Percentiles rank a stretch among this genome's conserved stretches.
Evolutionary conservation across 2,888 invertebrate genomes (phyloP).

Genomic region (Acanthacorydalis orientalis): DNA sequence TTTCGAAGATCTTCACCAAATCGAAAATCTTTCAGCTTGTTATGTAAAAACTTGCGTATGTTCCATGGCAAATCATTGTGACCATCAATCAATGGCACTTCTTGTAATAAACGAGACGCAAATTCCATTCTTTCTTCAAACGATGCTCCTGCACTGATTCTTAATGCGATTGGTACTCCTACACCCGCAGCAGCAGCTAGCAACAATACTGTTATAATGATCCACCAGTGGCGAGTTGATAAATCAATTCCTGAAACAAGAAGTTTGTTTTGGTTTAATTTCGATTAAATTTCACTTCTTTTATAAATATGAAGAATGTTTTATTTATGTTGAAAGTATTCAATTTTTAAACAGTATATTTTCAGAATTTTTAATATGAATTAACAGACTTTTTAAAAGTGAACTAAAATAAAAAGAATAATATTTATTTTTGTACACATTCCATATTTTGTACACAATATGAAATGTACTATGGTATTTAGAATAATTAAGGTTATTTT

Average conservation of each 20-base stretch:
- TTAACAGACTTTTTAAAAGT: too few species aligned
- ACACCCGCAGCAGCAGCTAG: slow-evolving; percentile 66
- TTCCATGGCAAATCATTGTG: slow-evolving; percentile 89
- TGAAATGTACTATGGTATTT: too few species aligned
- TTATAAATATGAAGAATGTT: too few species aligned
- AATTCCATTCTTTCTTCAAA: slow-evolving; percentile 59
- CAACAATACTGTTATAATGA: slow-evolving; percentile 56
- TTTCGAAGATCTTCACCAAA: slow-evolving; percentile 51
- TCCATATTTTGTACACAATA: too few species aligned
- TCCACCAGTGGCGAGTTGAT: slow-evolving; percentile 54
- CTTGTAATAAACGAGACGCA: slow-evolving; percentile 53
- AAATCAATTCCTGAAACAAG: slow-evolving; percentile 24
- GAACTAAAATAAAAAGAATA: too few species aligned
- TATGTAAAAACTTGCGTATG: slow-evolving; percentile 77
- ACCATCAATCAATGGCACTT: slow-evolving; percentile 67
- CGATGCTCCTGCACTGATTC: slow-evolving; percentile 59
- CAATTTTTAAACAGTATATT: too few species aligned
- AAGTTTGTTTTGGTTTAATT: too few species aligned
- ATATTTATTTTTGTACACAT: too few species aligned
- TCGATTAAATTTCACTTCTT: too few species aligned
- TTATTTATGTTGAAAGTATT: too few species aligned
- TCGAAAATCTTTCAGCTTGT: slow-evolving; percentile 68
- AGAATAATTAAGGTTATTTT: too few species aligned
- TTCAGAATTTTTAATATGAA: too few species aligned
- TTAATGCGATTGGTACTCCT: slow-evolving; percentile 60